A percentile compares a stretch with the other conserved stretches of the same genome.
Conservation (phyloP, 2,888 invertebrate species). For the Zootermopsis nevadensis region DNA sequence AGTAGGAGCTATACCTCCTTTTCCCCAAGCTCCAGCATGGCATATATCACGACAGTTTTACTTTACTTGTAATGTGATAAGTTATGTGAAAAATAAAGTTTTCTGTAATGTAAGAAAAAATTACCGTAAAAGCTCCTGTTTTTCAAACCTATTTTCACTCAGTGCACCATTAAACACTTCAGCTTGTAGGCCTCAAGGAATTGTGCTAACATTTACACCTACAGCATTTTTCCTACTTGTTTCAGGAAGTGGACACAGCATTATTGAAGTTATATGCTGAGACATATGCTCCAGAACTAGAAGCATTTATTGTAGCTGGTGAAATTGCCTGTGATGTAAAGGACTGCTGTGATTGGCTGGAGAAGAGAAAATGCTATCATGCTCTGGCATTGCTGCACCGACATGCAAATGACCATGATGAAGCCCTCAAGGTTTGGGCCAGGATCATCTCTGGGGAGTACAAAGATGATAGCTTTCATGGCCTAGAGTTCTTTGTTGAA, state of each 20-base stretch:
- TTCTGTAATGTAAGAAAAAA: too few species aligned
- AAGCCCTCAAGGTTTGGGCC: slow-evolving; percentile 63
- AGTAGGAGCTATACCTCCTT: too few species aligned
- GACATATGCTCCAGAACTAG: slow-evolving; percentile 46
- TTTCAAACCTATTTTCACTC: too few species aligned
- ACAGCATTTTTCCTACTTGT: not conserved
- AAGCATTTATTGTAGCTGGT: slow-evolving; percentile 49
- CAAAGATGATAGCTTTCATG: slow-evolving; percentile 61
- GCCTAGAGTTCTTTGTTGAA: slow-evolving; percentile 57
- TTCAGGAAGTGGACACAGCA: slow-evolving; percentile 63
- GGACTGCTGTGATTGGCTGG: slow-evolving; percentile 63
- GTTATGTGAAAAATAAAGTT: too few species aligned
- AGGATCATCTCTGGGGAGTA: slow-evolving; percentile 61
- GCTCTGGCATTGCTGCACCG: slow-evolving; percentile 62
- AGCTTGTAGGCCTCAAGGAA: too few species aligned
- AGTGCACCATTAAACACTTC: too few species aligned
- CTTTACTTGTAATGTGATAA: too few species aligned
- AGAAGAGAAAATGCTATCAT: slow-evolving; percentile 60
- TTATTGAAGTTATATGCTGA: slow-evolving; percentile 60
- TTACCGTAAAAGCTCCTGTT: too few species aligned
- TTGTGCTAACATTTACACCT: too few species aligned
- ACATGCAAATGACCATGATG: slow-evolving; percentile 60
- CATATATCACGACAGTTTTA: too few species aligned
- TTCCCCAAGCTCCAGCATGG: too few species aligned
- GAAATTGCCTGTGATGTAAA: slow-evolving; percentile 57